phyloP scores from a whole-genome alignment of 2,113 vertebrate genomes.

The zebrafish (Danio rerio) region DNA sequence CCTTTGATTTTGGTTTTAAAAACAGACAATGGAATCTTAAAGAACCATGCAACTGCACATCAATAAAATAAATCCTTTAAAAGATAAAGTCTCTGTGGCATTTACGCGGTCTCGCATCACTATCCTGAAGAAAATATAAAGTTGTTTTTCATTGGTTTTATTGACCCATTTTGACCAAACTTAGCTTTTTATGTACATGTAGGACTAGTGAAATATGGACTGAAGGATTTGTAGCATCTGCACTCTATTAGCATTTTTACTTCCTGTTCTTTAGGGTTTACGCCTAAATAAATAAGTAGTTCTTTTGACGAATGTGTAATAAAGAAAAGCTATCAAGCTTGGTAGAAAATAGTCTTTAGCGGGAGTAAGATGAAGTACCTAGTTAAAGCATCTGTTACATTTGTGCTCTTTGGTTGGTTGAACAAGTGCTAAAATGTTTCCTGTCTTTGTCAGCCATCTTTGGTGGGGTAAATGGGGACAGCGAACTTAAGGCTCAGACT shows the following conservation, averaged over 20 bases:
- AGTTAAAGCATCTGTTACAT: neutral
- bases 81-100: too few species aligned
- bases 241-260: neutral
- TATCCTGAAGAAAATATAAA: too few species aligned
- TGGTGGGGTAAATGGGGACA: too few species aligned
- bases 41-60: neutral
- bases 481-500: too few species aligned
- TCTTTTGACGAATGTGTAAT: too few species aligned
- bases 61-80: too few species aligned
- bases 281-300: neutral
- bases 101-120: too few species aligned
- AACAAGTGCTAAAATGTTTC: neutral
- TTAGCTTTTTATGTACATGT: neutral
- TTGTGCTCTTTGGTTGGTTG: neutral
- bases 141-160: too few species aligned
- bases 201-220: neutral
- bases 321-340: neutral
- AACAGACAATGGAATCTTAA: constrained; percentile 6
- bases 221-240: neutral
- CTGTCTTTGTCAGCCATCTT: neutral
- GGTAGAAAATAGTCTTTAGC: neutral
- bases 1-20: neutral
- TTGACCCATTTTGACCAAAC: too few species aligned
- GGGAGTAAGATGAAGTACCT: neutral
- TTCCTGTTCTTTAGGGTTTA: neutral